Percentiles rank a stretch among this genome's conserved stretches.
phyloP scores from a whole-genome alignment of 2,797 vertebrate species.

The Myotis planiceps region DNA sequence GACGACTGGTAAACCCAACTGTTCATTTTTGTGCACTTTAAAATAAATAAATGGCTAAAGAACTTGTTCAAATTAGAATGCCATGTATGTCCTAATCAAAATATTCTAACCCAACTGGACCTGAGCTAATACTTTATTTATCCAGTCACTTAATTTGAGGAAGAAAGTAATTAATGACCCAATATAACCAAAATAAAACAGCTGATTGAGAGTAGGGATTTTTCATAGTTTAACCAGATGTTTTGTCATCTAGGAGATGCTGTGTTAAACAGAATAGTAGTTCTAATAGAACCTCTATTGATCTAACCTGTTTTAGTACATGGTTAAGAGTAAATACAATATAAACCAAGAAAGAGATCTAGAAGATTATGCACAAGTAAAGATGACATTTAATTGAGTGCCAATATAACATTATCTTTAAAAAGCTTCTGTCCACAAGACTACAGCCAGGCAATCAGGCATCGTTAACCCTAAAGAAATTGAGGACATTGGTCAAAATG shows the following conservation, averaged over 20 bases:
- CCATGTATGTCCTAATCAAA: not conserved
- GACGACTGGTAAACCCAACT: not conserved
- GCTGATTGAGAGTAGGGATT: not conserved
- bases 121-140: constrained; percentile 11
- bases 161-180: constrained; percentile 3
- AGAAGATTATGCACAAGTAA: not conserved
- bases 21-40: not conserved
- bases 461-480: not conserved
- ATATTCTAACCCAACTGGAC: not conserved
- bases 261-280: not conserved
- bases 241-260: constrained; percentile 16
- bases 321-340: not conserved
- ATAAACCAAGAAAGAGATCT: not conserved
- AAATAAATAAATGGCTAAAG: not conserved
- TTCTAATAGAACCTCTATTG: not conserved
- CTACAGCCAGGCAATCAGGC: not conserved
- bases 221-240: not conserved
- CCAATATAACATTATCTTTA: not conserved
- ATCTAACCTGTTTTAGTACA: not conserved
- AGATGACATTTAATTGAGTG: not conserved
- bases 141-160: not conserved
- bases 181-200: not conserved
- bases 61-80: not conserved
- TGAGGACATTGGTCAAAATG: not conserved
- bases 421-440: not conserved